Base-by-base conservation (phyloP, 2,113 vertebrate species). In the Prochilodus magdalenae region DNA sequence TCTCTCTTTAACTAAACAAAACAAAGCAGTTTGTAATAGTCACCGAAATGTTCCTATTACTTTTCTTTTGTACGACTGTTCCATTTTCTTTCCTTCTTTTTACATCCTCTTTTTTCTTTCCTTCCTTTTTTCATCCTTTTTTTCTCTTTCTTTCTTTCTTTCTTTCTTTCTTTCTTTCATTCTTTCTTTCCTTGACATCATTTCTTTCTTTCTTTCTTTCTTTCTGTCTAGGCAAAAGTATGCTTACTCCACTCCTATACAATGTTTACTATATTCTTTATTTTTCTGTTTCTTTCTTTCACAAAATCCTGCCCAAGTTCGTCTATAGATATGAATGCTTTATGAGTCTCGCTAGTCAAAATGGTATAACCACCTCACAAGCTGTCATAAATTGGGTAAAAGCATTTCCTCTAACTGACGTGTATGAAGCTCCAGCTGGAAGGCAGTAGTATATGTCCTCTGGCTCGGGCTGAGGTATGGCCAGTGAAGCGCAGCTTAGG, bases 401-500 rank as follows among this genome's bases (percentile, higher is more conserved):
- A 72, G 12, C 24, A 55, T 22, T 40, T 77, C 57, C 62, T 84
- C 69, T 12, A n/a, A 72, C n/a, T 71, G 30, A 65, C 73, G 63
- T 53, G 51, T 40, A 13, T 22, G 5, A 59, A 22, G 40, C 36
- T 67, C 51, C 47, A 51, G 49, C 66, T 75, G 63, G 26, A 70
- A 79, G 26, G 47, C 51, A n/a, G 20, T 55, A 65, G 36, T 49
- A 60, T 27, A 59, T 24, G 36, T 13, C 55, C 51, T 55, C 27
- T 20, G 77, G 33, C 63, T 65, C 1, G 12, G 63, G 60, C 49
- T 69, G 75, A 79, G 78, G 73, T 62, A 55, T 53, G 60, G 59
- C 57, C 36, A 69, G 47, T 66, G 70, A 69, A 53, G 63, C 73
- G 29, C 49, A 80, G 70, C 29, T n/a, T 79, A 79, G 60, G 40